Evolutionary conservation across 1,140 invertebrate species (phyloP).

Genomic region (Calephelis nemesis): DNA sequence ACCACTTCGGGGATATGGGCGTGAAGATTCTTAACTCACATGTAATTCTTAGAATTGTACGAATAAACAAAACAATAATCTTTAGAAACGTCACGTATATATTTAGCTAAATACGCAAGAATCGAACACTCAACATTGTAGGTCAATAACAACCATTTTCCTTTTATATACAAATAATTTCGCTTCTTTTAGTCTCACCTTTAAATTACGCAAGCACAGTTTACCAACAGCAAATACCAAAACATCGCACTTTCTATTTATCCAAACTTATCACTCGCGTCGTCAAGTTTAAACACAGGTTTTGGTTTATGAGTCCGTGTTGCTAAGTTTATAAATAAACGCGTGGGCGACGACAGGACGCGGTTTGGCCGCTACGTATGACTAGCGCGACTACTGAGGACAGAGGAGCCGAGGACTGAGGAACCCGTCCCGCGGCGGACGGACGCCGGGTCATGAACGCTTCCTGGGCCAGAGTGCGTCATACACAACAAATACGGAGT

Average conservation of each 20-base stretch:
- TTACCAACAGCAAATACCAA: not conserved
- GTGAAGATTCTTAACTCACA: too few relatives aligned
- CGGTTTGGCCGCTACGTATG: conserved; percentile 48
- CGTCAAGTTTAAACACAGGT: not conserved
- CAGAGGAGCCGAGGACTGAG: conserved; percentile 30
- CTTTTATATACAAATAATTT: conserved; percentile 6
- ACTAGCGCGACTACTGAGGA: conserved; percentile 49
- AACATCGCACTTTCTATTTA: conserved; percentile 9
- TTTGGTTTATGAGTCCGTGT: conserved; percentile 37
- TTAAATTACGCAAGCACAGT: conserved; percentile 8
- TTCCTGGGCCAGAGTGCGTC: conserved; percentile 63
- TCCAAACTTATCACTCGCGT: not conserved
- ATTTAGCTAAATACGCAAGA: not conserved
- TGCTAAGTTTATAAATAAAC: conserved; percentile 67
- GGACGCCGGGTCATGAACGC: conserved; percentile 54
- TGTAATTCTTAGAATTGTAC: too few relatives aligned
- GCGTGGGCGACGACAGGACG: conserved; percentile 64
- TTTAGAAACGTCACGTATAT: not conserved
- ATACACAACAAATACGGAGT: conserved; percentile 56
- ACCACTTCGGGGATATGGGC: too few relatives aligned
- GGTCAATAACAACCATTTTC: conserved; percentile 7
- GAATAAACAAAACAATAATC: not conserved
- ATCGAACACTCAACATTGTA: not conserved
- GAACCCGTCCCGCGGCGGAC: conserved; percentile 48
- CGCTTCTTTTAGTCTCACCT: not conserved